A percentile compares a stretch with the other conserved stretches of the same genome.
These are phyloP conservation scores for Chironomus riparius DNA, from an alignment of 2,888 invertebrate species.

Conservation along the genomic window DNA sequence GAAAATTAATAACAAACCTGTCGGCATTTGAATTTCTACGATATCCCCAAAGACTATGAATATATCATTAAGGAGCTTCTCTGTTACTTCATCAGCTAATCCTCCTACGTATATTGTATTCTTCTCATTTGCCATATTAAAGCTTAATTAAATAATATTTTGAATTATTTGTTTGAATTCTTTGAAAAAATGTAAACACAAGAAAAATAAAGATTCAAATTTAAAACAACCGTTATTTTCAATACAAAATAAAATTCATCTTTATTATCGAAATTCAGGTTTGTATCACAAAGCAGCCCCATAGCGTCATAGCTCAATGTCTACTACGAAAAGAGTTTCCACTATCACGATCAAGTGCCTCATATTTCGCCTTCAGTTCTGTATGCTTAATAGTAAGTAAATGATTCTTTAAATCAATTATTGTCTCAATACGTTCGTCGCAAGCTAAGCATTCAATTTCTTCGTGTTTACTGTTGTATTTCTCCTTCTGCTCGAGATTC, in stretches of 20 bases:
- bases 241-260: too few species aligned
- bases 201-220: too few species aligned
- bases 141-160: background rate
- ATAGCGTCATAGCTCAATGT: too few species aligned
- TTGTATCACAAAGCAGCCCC: too few species aligned
- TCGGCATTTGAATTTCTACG: conserved; percentile 93
- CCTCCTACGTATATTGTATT: conserved; percentile 81
- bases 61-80: conserved; percentile 89
- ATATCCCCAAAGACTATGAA: conserved; percentile 99
- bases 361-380: too few species aligned
- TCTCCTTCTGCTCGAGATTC: background rate
- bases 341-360: too few species aligned
- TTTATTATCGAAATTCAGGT: too few species aligned
- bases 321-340: too few species aligned
- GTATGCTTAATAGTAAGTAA: background rate
- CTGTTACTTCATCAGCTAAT: conserved; percentile 89
- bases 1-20: conserved; percentile 55
- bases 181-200: too few species aligned
- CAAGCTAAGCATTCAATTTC: background rate
- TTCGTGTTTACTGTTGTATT: background rate
- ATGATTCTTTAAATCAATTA: background rate
- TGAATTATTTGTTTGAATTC: too few species aligned
- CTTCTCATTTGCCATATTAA: conserved; percentile 54
- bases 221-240: too few species aligned
- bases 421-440: background rate